These are phyloP conservation scores for Drosophila pseudotalamancana DNA, from an alignment of 2,888 invertebrate species.

Conservation along the genomic window DNA sequence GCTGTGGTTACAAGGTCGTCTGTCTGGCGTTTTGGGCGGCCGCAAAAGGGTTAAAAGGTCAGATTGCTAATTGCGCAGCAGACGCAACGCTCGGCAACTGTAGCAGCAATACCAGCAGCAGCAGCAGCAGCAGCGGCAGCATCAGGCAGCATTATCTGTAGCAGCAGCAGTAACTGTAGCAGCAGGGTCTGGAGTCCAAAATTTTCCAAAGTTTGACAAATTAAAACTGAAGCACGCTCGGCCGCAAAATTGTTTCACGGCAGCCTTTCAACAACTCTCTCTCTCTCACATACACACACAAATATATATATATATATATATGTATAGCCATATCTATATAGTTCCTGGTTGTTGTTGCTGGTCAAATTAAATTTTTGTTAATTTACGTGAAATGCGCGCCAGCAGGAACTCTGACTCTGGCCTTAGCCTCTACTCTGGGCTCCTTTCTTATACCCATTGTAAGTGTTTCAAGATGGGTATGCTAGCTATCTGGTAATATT, in stretches of 20 bases:
- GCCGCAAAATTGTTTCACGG: constrained; percentile 43
- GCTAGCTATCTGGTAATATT: too few species aligned
- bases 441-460: not conserved
- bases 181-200: constrained; percentile 11
- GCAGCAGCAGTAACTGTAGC: not conserved
- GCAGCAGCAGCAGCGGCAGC: not conserved
- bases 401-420: constrained; percentile 21
- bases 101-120: not conserved
- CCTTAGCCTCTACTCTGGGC: not conserved
- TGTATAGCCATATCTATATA: not conserved
- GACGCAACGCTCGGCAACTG: constrained; percentile 6
- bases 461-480: too few species aligned
- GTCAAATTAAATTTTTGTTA: constrained; percentile 55
- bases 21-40: constrained; percentile 38
- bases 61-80: constrained; percentile 67
- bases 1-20: constrained; percentile 75
- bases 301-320: not conserved
- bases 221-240: constrained; percentile 64
- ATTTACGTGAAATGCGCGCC: constrained; percentile 21
- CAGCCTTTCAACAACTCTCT: constrained; percentile 25
- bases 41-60: constrained; percentile 72
- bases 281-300: not conserved
- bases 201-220: constrained; percentile 50
- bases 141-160: not conserved
- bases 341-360: constrained; percentile 30